Evolutionary conservation across 2,888 invertebrate species (phyloP).

Genomic region (Blastobasis lacticolella): DNA sequence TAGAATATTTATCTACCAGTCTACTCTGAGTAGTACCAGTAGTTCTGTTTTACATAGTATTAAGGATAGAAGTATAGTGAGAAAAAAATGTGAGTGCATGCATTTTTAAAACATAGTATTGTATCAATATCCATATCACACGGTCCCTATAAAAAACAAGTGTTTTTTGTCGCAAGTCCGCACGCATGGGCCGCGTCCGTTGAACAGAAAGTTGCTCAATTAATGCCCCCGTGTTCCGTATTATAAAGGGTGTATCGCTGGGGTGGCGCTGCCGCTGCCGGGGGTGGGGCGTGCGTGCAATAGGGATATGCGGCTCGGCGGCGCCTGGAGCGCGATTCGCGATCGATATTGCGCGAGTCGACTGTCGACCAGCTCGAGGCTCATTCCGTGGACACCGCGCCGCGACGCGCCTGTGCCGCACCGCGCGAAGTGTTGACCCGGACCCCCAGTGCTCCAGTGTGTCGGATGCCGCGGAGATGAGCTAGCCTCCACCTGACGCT

Average conservation of each 20-base stretch:
- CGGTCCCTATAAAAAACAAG: too few species aligned
- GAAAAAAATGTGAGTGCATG: too few species aligned
- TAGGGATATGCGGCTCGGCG: conserved; percentile 68
- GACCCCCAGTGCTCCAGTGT: conserved; percentile 18
- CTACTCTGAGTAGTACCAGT: too few species aligned
- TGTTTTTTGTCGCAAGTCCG: too few species aligned
- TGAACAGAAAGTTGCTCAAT: conserved; percentile 6
- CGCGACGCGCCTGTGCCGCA: conserved; percentile 48
- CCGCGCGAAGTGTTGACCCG: conserved; percentile 2
- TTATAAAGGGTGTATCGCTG: conserved; percentile 33
- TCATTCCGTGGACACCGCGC: conserved; percentile 46
- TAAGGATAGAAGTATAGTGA: too few species aligned
- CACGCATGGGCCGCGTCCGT: too few species aligned
- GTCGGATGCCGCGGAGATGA: conserved; percentile 53
- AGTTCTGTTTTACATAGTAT: too few species aligned
- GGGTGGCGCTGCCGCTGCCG: conserved; percentile 34
- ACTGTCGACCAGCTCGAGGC: conserved; percentile 22
- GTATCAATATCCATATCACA: too few species aligned
- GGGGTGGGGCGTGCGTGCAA: conserved; percentile 64
- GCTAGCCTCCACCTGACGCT: conserved; percentile 41
- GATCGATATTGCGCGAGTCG: conserved; percentile 55
- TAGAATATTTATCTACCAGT: too few species aligned
- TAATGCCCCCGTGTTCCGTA: conserved; percentile 19
- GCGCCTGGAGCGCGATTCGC: conserved; percentile 62
- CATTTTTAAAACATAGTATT: too few species aligned